Conservation (phyloP, 2,888 invertebrate genomes). For the Coelogynopora nodosa region DNA sequence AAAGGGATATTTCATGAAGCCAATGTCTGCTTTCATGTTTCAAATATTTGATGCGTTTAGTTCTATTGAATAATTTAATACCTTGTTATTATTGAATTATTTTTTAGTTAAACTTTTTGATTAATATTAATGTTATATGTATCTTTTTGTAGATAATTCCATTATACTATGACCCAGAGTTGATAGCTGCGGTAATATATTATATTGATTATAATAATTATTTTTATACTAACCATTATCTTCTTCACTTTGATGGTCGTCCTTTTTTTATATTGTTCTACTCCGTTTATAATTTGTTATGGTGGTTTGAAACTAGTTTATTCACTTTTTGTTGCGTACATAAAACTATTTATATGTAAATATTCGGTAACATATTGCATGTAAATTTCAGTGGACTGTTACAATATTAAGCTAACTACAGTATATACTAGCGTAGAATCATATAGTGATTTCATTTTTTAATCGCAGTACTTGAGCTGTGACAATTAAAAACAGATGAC, state of each 20-base stretch:
- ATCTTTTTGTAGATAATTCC: conserved; percentile 9
- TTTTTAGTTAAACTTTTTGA: background rate
- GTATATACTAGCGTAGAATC: no score
- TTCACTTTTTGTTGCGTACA: no score
- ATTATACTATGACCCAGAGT: conserved; percentile 12
- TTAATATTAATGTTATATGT: background rate
- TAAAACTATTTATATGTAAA: no score
- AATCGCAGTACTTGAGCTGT: no score
- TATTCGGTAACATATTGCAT: no score
- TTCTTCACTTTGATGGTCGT: background rate
- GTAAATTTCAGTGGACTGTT: no score
- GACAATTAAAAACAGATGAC: no score
- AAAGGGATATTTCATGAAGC: no score
- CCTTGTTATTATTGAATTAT: background rate
- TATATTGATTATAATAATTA: background rate
- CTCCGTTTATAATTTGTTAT: background rate
- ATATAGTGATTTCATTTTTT: no score
- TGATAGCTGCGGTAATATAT: background rate
- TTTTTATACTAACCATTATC: background rate
- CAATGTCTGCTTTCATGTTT: no score
- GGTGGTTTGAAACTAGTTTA: background rate
- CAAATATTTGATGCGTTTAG: no score
- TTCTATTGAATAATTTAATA: background rate
- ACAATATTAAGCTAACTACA: no score
- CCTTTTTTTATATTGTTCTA: background rate